Base-by-base conservation (phyloP, 53 echinoderm and acorn worm genomes). In the Zoroaster sp. region DNA sequence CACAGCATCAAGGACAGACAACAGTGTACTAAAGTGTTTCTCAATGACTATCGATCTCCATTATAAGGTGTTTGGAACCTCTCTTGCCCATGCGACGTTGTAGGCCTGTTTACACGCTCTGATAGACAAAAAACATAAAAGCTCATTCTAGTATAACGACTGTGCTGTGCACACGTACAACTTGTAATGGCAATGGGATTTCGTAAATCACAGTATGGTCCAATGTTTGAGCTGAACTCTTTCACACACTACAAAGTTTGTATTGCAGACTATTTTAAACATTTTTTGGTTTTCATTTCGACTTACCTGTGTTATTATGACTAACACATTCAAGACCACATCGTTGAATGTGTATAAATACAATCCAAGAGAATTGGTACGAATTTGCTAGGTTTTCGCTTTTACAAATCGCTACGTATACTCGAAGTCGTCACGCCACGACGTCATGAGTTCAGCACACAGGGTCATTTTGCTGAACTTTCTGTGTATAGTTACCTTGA, bases 401-500 rank as follows among this genome's bases (percentile, higher is more conserved):
- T n/a, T n/a, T n/a, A n/a, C n/a, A n/a, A n/a, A n/a, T n/a, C n/a
- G n/a, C n/a, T n/a, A n/a, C n/a, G n/a, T n/a, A n/a, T n/a, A n/a
- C n/a, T n/a, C n/a, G n/a, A n/a, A n/a, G n/a, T n/a, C n/a, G n/a
- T n/a, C n/a, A n/a, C n/a, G n/a, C n/a, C n/a, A n/a, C n/a, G n/a
- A n/a, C n/a, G n/a, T n/a, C n/a, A n/a, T n/a, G n/a, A n/a, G n/a
- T 44, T 1, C 55, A 23, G 63, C 63, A 28, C 63, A 30, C 8
- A 14, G 34, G 82, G 82, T 67, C 68, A 42, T 66, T 31, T 17
- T 17, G 42, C 8, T 82, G 82, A 82, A 43, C 82, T 68, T 68
- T 82, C 82, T 82, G 82, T 82, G 32, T 82, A 82, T 40, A 40
- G 82, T 82, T 82, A 33, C 67, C 82, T 67, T 41, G 82, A 44